A percentile compares a stretch with the other conserved stretches of the same genome.
Evolutionary conservation across 2,797 vertebrate genomes (phyloP).

Genomic region (Ptychobarbus kaznakovi): DNA sequence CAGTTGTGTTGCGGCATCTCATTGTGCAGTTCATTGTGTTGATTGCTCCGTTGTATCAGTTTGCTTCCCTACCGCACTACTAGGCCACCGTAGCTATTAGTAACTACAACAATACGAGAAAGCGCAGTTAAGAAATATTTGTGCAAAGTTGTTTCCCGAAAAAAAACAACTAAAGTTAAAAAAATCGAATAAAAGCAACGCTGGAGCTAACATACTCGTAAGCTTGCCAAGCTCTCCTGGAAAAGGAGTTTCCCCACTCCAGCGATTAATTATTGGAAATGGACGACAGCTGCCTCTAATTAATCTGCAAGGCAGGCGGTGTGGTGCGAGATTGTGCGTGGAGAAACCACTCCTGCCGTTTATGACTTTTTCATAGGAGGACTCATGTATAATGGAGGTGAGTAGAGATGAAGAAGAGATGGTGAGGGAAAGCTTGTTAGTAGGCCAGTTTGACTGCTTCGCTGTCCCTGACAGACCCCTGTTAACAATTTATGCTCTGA

Average conservation of each 20-base stretch:
- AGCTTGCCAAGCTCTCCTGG: constrained; percentile 43
- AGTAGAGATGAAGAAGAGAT: constrained; percentile 36
- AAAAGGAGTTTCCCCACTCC: constrained; percentile 48
- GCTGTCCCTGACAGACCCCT: constrained; percentile 37
- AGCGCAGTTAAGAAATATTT: background rate
- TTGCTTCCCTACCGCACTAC: no score
- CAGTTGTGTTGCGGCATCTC: no score
- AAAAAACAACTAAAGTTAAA: background rate
- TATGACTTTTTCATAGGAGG: constrained; percentile 59
- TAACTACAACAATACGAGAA: background rate
- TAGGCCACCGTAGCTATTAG: background rate
- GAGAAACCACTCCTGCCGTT: constrained; percentile 46
- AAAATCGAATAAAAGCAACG: constrained; percentile 21
- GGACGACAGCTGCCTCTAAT: constrained; percentile 63
- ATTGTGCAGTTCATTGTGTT: no score
- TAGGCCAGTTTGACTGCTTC: constrained; percentile 45
- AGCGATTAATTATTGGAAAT: constrained; percentile 61
- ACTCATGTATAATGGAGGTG: constrained; percentile 60
- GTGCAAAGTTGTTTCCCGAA: background rate
- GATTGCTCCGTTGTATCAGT: no score
- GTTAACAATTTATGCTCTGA: constrained; percentile 54
- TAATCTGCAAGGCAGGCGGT: constrained; percentile 51
- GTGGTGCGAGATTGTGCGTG: constrained; percentile 38
- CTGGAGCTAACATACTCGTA: constrained; percentile 4
- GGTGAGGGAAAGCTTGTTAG: constrained; percentile 54